These are phyloP conservation scores for Tenualosa thibaudeaui DNA, from an alignment of 2,797 vertebrate genomes.

Conservation along the genomic window DNA sequence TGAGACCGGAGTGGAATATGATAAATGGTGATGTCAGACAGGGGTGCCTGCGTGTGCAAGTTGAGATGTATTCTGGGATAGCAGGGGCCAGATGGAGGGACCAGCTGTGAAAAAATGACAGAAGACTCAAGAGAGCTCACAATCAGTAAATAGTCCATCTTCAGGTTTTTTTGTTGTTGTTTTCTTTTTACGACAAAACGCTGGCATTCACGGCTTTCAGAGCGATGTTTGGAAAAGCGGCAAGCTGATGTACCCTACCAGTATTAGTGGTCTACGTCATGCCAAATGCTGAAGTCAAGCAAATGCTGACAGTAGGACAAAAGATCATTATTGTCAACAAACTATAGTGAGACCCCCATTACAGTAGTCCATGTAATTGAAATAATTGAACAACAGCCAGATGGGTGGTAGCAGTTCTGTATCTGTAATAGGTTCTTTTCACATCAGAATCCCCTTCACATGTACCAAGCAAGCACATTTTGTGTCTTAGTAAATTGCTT, in stretches of 20 bases:
- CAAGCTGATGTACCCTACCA: not conserved
- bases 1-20: not conserved
- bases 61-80: constrained; percentile 6
- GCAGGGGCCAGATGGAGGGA: not conserved
- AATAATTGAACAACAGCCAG: not conserved
- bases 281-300: not conserved
- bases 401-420: not conserved
- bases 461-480: not conserved
- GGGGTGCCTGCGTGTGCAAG: not conserved
- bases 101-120: not conserved
- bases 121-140: not conserved
- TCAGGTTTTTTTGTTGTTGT: not conserved
- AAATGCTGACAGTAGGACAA: not conserved
- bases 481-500: not conserved
- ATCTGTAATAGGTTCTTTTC: not conserved
- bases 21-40: not conserved
- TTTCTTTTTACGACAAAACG: not conserved
- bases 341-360: not conserved
- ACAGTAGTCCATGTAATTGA: not conserved
- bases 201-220: not conserved
- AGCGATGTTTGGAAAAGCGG: not conserved
- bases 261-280: not conserved
- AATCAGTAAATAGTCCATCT: not conserved
- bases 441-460: not conserved
- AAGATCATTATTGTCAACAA: not conserved